Base-by-base conservation (phyloP, 2,888 invertebrate species). In the Reticulitermes lucifugus region DNA sequence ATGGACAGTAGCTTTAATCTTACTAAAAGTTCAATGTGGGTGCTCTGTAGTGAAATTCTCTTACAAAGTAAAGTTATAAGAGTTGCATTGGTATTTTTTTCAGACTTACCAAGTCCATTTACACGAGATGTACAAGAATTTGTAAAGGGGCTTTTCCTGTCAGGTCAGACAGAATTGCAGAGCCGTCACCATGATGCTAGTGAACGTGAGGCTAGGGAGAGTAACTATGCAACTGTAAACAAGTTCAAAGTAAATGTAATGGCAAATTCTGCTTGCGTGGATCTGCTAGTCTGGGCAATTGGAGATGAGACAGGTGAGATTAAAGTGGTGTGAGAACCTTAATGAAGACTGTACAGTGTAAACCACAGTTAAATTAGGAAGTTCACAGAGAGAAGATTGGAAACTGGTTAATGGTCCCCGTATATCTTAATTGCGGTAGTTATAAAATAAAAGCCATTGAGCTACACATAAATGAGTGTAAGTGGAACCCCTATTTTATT, bases 221-320 rank as follows among this genome's bases (percentile, higher is more conserved):
- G 94, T 86, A 96, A 96, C 90, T 95, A 92, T 89, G 94, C 95
- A 1, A 94, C 96, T 0, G 96, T 98, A 4, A 97, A 98, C 91
- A 96, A 96, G 90, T 98, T 97, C 90, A 97, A 98, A 92, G 95
- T 98, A 65, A 98, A 98, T 89, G 98, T 99, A 0, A 97, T 98
- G 95, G 98, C 98, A 0, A 98, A 98, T 91, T 98, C 99, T 0
- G 98, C 98, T 0, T 99, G 99, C 89, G 98, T 99, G 0, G 99
- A 99, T 91, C 93, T 99, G 12, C 93, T 99, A 2, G 98, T 99
- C 55, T 99, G 99, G 99, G 98, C 99, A 0, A 98, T 98, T 88
- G 96, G 96, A 0, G 99, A 99, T 90, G 99, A 99, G 92, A 96
- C 97, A 89, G 98, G 98, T 98, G 91, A 92, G 65, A 65, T 65